Evolutionary conservation across 2,113 vertebrate species (phyloP), one percentile per base, ranked within the genome.

Genomic region (Phylloscopus whistleri): DNA sequence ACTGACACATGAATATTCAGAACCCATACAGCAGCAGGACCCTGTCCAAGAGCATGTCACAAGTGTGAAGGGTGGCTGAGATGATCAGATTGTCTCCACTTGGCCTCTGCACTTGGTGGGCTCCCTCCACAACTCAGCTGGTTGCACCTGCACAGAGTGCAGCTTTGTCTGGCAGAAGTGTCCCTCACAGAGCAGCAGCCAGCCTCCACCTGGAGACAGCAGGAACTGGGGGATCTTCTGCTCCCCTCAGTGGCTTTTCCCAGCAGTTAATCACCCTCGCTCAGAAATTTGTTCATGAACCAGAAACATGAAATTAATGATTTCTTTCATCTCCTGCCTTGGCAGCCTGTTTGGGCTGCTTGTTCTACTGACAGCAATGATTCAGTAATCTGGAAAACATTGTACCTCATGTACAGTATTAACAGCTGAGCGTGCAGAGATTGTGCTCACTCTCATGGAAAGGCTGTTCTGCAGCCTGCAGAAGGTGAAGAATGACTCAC

Each of bases 321-420:
- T 92, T 94, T 93, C 44, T 64, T 74, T 94, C 91, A 55, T 89
- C 89, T 93, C 33, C 67, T 75, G 74, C 76, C 74, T 83, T 90
- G 89, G 86, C 93, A 93, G 86, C 44, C 44, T 39, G 60, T 60
- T 94, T 33, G 83, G 55, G 86, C 83, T 89, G 83, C 91, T 94
- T 78, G 64, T 91, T 78, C 76, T 68, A 75, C 84, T 39, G 84
- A 92, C 56, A 90, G 91, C 44, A 89, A 74, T 44, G 93, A 92
- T 92, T 88, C 84, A 92, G 48, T 84, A 84, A 84, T 69, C 84
- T 82, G 76, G 84, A 81, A 94, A 92, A 68, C 86, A 68, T 21
- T 63, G 80, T 84, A 60, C 35, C 78, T 81, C 4, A 0, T 91
- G 95, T 94, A 77, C 89, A 91, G 26, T 63, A 68, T 72, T 78